Conservation (phyloP, 2,113 vertebrate species). For the Albula glossodonta region DNA sequence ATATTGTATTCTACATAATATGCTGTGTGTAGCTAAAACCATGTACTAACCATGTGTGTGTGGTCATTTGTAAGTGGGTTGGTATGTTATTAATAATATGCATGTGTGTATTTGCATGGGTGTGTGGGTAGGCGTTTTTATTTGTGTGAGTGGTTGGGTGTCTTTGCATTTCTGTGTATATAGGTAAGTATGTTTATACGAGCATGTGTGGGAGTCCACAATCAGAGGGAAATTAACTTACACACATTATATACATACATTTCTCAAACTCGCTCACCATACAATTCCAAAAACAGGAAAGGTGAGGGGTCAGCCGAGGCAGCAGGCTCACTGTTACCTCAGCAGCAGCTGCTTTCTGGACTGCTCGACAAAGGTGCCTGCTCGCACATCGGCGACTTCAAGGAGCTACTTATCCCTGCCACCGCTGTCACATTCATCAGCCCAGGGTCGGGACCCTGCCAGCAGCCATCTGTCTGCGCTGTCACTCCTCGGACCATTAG, state of each 20-base stretch:
- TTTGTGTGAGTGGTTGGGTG: constrained; percentile 36
- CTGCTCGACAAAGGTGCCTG: neutral
- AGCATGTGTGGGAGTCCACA: neutral
- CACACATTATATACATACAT: neutral
- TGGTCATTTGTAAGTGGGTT: neutral
- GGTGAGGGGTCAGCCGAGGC: neutral
- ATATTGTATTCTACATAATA: neutral
- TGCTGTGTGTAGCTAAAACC: no score
- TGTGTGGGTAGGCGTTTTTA: constrained; percentile 43
- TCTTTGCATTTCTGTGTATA: neutral
- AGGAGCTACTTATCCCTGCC: constrained; percentile 48
- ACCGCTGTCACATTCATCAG: constrained; percentile 63
- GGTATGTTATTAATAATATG: constrained; percentile 11
- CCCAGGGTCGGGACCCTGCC: constrained; percentile 57
- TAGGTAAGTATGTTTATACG: constrained; percentile 2
- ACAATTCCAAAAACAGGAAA: neutral
- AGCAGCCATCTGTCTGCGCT: constrained; percentile 53
- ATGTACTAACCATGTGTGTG: neutral
- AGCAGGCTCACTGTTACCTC: neutral
- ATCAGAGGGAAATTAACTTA: neutral
- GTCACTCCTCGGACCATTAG: constrained; percentile 54
- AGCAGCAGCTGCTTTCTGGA: neutral
- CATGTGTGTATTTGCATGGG: constrained; percentile 20
- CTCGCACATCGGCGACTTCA: constrained; percentile 21
- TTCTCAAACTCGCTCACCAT: neutral